Percentiles rank a stretch among this genome's conserved stretches.
These are phyloP conservation scores for Acipenser transmontanus DNA, from an alignment of 2,797 vertebrate genomes.

Conservation along the genomic window DNA sequence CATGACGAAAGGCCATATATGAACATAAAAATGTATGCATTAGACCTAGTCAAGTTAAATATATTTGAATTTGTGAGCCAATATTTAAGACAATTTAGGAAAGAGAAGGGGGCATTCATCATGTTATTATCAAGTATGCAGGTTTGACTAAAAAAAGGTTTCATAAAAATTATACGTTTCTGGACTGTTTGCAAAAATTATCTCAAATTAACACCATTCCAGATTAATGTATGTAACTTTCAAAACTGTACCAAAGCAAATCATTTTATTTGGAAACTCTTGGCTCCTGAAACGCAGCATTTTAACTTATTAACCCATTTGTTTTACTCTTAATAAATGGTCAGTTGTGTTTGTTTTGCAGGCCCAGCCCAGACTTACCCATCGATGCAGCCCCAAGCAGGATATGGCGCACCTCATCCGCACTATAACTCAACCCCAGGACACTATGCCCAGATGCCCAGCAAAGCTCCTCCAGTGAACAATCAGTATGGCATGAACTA, in stretches of 20 bases:
- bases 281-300: slow-evolving; percentile 14
- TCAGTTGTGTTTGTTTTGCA: slow-evolving; percentile 27
- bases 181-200: background rate
- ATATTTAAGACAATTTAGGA: no score
- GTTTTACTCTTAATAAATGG: no score
- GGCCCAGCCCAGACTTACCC: slow-evolving; percentile 71
- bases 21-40: no score
- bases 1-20: no score
- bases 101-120: no score
- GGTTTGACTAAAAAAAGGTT: no score
- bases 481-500: slow-evolving; percentile 62
- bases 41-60: no score
- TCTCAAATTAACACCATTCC: slow-evolving; percentile 25
- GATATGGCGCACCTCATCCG: slow-evolving; percentile 63
- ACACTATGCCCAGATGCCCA: slow-evolving; percentile 61
- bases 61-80: no score
- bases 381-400: slow-evolving; percentile 58
- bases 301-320: no score
- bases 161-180: no score
- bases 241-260: slow-evolving; percentile 2
- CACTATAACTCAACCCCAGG: slow-evolving; percentile 60
- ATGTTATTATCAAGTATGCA: no score
- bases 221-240: background rate
- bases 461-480: slow-evolving; percentile 67
- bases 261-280: slow-evolving; percentile 16